Base-by-base conservation (phyloP, 92 coral and sea anemone genomes). In the Phymanthus crucifer region DNA sequence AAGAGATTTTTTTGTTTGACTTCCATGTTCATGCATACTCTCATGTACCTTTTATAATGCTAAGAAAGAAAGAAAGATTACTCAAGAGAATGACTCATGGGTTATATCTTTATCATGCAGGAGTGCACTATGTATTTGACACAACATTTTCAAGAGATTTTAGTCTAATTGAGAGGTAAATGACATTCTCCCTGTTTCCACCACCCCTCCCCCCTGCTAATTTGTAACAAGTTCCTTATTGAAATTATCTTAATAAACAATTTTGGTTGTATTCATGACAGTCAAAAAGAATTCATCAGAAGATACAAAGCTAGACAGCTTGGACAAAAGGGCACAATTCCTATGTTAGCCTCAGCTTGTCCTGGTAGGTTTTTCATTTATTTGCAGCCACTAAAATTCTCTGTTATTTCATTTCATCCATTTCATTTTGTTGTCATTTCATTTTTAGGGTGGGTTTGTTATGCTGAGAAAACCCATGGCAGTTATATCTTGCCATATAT, bases 401-500 rank as follows among this genome's bases (percentile, higher is more conserved):
- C 1, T 1, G n/a, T 38, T 11, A 38, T 1, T 1, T 38, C 45
- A 38, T 38, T 1, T 38, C 45, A 38, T 38, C n/a, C 35, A 18
- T 32, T 10, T 11, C 16, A 8, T 24, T 74, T 72, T 16, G 6
- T n/a, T 65, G 4, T 21, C 58, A 14, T 84, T 40, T 17, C 5
- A 54, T 23, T 57, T 19, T 24, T 66, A 93, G 99, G 99, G 5
- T 96, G 97, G 97, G 91, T 96, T 0, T 96, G 99, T 80, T 96
- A 96, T 83, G 99, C 99, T 65, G 99, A 96, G 88, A 96, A 96
- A 78, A 96, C 99, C 56, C 99, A 96, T 75, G 99, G 99, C 21
- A 90, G 92, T 61, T 96, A 91, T 69, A 83, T 96, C 47, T 77
- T 96, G 56, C 99, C 99, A 21, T 96, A 89, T 73, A 93, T 96